Evolutionary conservation across 2,888 invertebrate genomes (phyloP), one percentile per base, ranked within the genome.

Genomic region (Leucania comma): DNA sequence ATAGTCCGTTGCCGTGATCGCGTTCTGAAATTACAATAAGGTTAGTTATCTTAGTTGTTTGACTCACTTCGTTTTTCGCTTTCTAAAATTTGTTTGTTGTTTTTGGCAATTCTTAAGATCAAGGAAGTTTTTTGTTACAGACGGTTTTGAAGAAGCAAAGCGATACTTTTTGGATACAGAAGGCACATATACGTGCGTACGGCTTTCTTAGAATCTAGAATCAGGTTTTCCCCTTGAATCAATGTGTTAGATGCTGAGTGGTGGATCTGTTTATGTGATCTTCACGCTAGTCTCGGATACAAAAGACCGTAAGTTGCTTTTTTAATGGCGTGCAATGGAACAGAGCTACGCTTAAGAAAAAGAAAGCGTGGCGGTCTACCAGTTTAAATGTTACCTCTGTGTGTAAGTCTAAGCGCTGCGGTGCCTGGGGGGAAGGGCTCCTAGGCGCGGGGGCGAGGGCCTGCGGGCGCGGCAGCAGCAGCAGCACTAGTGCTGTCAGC

Each of bases 401-500:
- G 32, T 88, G 89, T 10, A 78, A 56, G 51, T 92, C 89, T n/a
- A 90, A 87, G 29, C 86, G 86, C 12, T 83, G 88, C 35, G 81
- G 81, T 59, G 88, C 72, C 83, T 87, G 72, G 38, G 81, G 84
- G 56, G 83, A 86, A 70, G 86, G 80, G 86, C 72, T 86, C 82
- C 84, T 75, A 17, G 82, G 75, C 81, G 88, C 86, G 66, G 87
- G 90, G 72, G 89, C 86, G 81, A 90, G 88, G 78, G 92, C 88
- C 73, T 91, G 92, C 83, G 95, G 90, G 79, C 94, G 93, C 85
- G 95, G 94, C 87, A 95, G 92, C 87, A 96, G 92, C 91, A 96
- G 92, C 89, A 96, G 90, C 86, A 95, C 95, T 75, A 96, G 90
- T 75, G 96, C 96, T 51, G 96, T 94, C 84, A 97, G 90, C 86